These are phyloP conservation scores for Tetraneura akinire DNA, from an alignment of 1,140 invertebrate species.

Conservation along the genomic window DNA sequence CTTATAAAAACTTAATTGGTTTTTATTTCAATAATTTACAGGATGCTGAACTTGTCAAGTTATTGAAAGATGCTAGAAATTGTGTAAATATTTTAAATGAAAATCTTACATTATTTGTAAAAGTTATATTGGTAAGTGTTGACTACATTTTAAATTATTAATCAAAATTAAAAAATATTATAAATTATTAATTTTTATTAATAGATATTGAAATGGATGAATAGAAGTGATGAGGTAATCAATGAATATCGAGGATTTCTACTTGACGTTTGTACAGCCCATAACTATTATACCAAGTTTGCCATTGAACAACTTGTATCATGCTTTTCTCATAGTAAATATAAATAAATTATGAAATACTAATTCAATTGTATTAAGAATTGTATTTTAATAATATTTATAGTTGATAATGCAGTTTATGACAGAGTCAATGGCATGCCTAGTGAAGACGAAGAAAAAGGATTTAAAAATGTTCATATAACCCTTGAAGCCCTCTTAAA, in stretches of 20 bases:
- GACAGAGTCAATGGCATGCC: conserved; percentile 34
- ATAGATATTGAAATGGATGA: conserved; percentile 64
- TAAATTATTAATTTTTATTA: conserved; percentile 59
- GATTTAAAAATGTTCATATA: conserved; percentile 64
- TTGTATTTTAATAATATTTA: not conserved
- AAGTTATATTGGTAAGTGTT: conserved; percentile 61
- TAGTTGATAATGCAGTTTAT: conserved; percentile 10
- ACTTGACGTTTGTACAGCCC: conserved; percentile 66
- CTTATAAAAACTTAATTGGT: not conserved
- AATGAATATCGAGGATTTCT: conserved; percentile 62
- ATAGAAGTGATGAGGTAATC: conserved; percentile 60
- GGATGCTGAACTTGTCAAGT: conserved; percentile 64
- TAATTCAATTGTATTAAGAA: not conserved
- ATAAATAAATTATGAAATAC: not conserved
- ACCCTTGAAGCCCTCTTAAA: conserved; percentile 63
- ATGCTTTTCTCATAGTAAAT: conserved; percentile 63
- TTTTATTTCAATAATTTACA: conserved; percentile 56
- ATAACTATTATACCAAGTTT: conserved; percentile 65
- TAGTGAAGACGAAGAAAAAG: conserved; percentile 59
- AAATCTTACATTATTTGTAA: conserved; percentile 65
- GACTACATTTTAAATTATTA: conserved; percentile 61
- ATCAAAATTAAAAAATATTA: too few relatives aligned
- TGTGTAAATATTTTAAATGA: conserved; percentile 65
- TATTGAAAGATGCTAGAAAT: conserved; percentile 63
- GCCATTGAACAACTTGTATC: conserved; percentile 64